A percentile compares a stretch with the other conserved stretches of the same genome.
Evolutionary conservation across 2,888 invertebrate genomes (phyloP).

Genomic region (Carcina quercana): DNA sequence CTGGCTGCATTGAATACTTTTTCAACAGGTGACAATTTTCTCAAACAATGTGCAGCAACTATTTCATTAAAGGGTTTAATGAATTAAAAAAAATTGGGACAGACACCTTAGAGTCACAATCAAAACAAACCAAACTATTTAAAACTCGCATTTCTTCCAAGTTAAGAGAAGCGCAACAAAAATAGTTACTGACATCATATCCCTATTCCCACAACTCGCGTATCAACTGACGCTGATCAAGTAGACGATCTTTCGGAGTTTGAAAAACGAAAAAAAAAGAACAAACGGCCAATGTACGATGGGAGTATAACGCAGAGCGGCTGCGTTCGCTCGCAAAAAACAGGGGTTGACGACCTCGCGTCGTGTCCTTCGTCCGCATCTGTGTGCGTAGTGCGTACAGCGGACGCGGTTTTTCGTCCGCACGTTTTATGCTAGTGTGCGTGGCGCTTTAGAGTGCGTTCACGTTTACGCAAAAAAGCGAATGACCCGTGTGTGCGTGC

Average conservation of each 20-base stretch:
- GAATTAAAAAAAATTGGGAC: too few species aligned
- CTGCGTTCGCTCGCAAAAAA: conserved; percentile 64
- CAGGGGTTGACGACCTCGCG: conserved; percentile 59
- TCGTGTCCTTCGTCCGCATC: conserved; percentile 61
- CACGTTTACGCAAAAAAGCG: conserved; percentile 41
- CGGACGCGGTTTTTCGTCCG: conserved; percentile 32
- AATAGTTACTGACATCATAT: conserved; percentile 43
- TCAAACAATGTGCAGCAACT: too few species aligned
- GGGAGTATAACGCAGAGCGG: conserved; percentile 55
- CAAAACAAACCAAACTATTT: not conserved
- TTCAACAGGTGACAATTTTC: too few species aligned
- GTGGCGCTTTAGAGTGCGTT: conserved; percentile 48
- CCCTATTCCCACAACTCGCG: conserved; percentile 52
- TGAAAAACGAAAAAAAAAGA: conserved; percentile 30
- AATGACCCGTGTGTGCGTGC: conserved; percentile 15
- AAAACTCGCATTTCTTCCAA: too few species aligned
- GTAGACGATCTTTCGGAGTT: conserved; percentile 50
- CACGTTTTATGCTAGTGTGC: conserved; percentile 26
- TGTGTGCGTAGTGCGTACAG: conserved; percentile 50
- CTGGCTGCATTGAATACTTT: too few species aligned
- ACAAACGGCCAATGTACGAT: conserved; percentile 59
- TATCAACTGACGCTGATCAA: conserved; percentile 41
- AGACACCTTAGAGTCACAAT: too few species aligned
- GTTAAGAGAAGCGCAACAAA: conserved; percentile 16
- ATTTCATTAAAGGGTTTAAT: conserved; percentile 8